Conservation (phyloP, 37 sponge, comb jelly and placozoan genomes). For the Lycopodina hypogea region DNA sequence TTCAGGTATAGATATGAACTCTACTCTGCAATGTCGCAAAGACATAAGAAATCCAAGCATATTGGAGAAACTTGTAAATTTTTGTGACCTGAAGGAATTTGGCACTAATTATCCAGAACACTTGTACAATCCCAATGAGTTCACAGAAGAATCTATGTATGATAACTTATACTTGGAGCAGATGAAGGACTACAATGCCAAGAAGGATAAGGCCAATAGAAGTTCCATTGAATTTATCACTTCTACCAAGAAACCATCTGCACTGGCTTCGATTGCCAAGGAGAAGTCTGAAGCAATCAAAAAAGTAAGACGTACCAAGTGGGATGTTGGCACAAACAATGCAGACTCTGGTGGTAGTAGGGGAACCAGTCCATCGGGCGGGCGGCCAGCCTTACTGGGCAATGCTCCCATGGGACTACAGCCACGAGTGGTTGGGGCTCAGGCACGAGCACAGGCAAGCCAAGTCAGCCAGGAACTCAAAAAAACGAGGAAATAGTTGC, state of each 20-base stretch:
- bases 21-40: conserved; percentile 48
- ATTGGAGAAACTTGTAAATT: conserved; percentile 70
- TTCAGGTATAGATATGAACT: conserved; percentile 33
- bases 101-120: conserved; percentile 73
- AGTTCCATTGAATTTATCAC: conserved; percentile 41
- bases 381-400: conserved; percentile 8
- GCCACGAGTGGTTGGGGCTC: conserved; percentile 34
- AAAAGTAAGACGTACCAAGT: conserved; percentile 44
- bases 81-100: conserved; percentile 64
- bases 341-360: conserved; percentile 40
- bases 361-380: conserved; percentile 21
- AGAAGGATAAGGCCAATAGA: conserved; percentile 66
- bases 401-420: conserved; percentile 5
- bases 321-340: conserved; percentile 36
- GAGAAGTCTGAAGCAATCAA: neutral
- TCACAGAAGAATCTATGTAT: conserved; percentile 59
- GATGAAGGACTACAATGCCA: conserved; percentile 49
- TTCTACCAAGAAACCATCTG: conserved; percentile 24
- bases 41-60: conserved; percentile 81
- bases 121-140: conserved; percentile 58
- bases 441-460: conserved; percentile 39
- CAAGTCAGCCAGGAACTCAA: conserved; percentile 38
- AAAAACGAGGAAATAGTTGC: conserved; percentile 18
- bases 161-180: conserved; percentile 54
- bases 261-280: neutral